phyloP scores from a whole-genome alignment of 2,797 vertebrate species.

The Toxotes lorentzi region DNA sequence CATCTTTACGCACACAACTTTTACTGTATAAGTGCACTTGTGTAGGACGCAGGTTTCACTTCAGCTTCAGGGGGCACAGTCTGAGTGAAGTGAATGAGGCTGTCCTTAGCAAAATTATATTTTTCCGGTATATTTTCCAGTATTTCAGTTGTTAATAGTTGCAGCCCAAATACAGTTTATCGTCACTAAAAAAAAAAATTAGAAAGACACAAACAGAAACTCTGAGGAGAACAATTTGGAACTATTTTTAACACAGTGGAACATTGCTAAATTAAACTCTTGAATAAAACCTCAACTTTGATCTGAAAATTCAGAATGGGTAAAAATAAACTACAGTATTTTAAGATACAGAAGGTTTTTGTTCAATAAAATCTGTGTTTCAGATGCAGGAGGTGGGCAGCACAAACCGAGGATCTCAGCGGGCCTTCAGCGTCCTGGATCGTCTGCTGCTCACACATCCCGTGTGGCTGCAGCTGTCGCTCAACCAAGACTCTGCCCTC shows the following conservation, averaged over 20 bases:
- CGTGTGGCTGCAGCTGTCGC: slow-evolving; percentile 91
- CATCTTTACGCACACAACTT: not conserved
- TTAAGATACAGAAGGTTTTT: not conserved
- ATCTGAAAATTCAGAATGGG: no score
- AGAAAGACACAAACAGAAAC: no score
- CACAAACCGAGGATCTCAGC: slow-evolving; percentile 67
- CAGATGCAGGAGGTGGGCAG: slow-evolving; percentile 85
- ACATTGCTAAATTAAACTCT: no score
- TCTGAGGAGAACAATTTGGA: no score
- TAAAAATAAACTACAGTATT: no score
- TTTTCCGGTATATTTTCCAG: no score
- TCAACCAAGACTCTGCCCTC: slow-evolving; percentile 88
- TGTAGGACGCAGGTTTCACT: not conserved
- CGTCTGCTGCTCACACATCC: slow-evolving; percentile 91
- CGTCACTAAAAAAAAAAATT: no score
- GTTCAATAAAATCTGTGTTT: slow-evolving; percentile 20
- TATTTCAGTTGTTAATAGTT: not conserved
- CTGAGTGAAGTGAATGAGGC: not conserved
- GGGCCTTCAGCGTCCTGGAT: slow-evolving; percentile 89
- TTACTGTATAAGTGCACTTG: not conserved
- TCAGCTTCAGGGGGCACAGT: not conserved
- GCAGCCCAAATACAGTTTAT: not conserved
- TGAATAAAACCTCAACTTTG: no score
- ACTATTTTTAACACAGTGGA: no score
- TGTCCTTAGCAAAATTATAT: not conserved